phyloP scores from a whole-genome alignment of 2,113 vertebrate genomes.

The Dicrurus megarhynchus region DNA sequence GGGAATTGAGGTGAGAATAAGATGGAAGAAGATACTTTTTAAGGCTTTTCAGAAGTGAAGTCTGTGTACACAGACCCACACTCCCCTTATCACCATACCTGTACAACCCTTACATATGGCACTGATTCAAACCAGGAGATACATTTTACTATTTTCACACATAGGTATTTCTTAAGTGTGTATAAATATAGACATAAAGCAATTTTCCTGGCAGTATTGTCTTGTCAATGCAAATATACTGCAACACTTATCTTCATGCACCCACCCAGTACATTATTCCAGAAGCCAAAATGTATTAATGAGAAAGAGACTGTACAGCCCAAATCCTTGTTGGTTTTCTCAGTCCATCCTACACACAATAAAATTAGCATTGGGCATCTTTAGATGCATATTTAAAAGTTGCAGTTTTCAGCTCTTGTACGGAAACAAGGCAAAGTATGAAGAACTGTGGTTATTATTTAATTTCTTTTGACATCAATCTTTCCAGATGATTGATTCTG shows the following conservation, averaged over 20 bases:
- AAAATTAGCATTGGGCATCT: conserved; percentile 31
- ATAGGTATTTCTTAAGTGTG: background rate
- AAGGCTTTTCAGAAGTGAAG: background rate
- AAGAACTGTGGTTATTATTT: background rate
- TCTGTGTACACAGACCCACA: background rate
- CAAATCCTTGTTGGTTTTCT: background rate
- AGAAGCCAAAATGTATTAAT: background rate
- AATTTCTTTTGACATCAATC: background rate
- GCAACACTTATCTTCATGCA: background rate
- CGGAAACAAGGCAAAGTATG: background rate
- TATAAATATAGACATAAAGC: background rate
- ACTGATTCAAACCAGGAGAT: background rate
- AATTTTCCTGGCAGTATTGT: background rate
- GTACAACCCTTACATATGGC: too few relatives aligned
- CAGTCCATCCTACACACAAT: background rate
- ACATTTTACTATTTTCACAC: background rate
- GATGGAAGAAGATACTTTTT: background rate
- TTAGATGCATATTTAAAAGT: conserved; percentile 19
- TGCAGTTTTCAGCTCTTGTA: background rate
- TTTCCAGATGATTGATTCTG: background rate
- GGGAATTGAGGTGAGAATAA: background rate
- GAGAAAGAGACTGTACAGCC: background rate
- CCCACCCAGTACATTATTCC: background rate
- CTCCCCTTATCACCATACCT: background rate
- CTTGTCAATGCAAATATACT: background rate